Evolutionary conservation across 2,888 invertebrate genomes (phyloP).

Genomic region (Cheilosia vernalis): DNA sequence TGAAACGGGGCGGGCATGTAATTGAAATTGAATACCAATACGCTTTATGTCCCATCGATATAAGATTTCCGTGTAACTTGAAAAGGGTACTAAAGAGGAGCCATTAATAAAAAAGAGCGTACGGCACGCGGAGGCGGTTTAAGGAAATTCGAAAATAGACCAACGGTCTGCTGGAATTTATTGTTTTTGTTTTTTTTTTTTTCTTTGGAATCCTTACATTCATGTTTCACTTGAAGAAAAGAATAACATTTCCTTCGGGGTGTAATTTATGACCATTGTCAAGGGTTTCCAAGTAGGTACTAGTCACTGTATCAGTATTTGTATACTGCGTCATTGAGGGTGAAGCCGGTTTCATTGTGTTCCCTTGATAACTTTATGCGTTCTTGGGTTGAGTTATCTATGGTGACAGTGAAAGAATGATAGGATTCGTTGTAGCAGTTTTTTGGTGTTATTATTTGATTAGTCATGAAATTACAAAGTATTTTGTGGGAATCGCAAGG

Average conservation of each 20-base stretch:
- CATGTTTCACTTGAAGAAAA: slow-evolving; percentile 55
- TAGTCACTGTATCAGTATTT: slow-evolving; percentile 14
- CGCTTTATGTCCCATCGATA: slow-evolving; percentile 59
- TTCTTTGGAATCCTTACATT: slow-evolving; percentile 41
- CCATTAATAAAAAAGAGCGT: slow-evolving; percentile 40
- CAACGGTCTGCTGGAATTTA: slow-evolving; percentile 41
- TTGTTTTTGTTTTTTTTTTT: slow-evolving; percentile 25
- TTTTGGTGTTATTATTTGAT: too few relatives aligned
- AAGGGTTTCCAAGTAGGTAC: slow-evolving; percentile 50
- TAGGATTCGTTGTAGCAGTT: neutral
- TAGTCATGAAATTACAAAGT: too few relatives aligned
- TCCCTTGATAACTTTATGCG: slow-evolving; percentile 22
- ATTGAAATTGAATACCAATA: slow-evolving; percentile 64
- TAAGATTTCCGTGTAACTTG: slow-evolving; percentile 46
- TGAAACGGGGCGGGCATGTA: slow-evolving; percentile 43
- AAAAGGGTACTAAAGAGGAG: slow-evolving; percentile 59
- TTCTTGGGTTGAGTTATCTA: slow-evolving; percentile 17
- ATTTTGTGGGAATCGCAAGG: too few relatives aligned
- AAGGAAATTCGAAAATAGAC: slow-evolving; percentile 60
- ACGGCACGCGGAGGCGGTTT: slow-evolving; percentile 46
- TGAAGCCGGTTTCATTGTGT: slow-evolving; percentile 4
- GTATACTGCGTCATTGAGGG: slow-evolving; percentile 8
- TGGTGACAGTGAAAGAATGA: slow-evolving; percentile 4
- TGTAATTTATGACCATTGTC: slow-evolving; percentile 64
- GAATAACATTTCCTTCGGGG: slow-evolving; percentile 52